Evolutionary conservation across 2,888 invertebrate genomes (phyloP).

Genomic region (Sinodicranocentrus sp.): DNA sequence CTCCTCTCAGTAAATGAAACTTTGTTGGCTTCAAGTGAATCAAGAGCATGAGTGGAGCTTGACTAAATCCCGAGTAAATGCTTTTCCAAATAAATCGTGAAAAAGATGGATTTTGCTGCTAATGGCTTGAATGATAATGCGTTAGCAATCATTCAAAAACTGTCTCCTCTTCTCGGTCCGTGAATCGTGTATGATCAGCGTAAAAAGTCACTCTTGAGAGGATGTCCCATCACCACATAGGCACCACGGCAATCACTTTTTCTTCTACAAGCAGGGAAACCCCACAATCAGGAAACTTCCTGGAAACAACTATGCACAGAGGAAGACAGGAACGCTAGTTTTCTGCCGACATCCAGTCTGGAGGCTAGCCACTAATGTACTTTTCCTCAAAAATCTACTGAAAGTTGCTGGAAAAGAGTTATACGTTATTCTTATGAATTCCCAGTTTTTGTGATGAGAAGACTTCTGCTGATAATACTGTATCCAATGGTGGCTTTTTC

Average conservation of each 20-base stretch:
- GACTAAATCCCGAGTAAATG: background rate
- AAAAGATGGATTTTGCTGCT: slow-evolving; percentile 7
- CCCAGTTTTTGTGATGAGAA: too few species aligned
- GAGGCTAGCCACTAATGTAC: slow-evolving; percentile 7
- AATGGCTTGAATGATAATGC: slow-evolving; percentile 26
- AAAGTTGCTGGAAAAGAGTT: background rate
- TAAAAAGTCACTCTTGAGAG: background rate
- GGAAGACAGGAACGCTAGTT: background rate
- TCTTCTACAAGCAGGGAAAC: background rate
- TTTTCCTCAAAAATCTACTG: slow-evolving; percentile 1
- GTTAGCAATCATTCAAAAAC: slow-evolving; percentile 14
- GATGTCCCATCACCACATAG: too few species aligned
- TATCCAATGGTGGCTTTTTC: slow-evolving; percentile 1
- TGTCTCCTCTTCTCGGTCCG: background rate
- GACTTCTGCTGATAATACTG: too few species aligned
- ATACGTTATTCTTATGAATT: too few species aligned
- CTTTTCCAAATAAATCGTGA: background rate
- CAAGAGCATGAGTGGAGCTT: too few species aligned
- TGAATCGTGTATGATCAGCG: background rate
- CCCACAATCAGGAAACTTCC: background rate
- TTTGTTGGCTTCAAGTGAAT: too few species aligned
- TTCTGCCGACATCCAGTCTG: background rate
- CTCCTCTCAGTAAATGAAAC: too few species aligned
- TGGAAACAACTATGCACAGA: background rate
- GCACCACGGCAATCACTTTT: background rate